Evolutionary conservation across 2,888 invertebrate genomes (phyloP), one percentile per base, ranked within the genome.

Genomic region (Tineola bisselliella): DNA sequence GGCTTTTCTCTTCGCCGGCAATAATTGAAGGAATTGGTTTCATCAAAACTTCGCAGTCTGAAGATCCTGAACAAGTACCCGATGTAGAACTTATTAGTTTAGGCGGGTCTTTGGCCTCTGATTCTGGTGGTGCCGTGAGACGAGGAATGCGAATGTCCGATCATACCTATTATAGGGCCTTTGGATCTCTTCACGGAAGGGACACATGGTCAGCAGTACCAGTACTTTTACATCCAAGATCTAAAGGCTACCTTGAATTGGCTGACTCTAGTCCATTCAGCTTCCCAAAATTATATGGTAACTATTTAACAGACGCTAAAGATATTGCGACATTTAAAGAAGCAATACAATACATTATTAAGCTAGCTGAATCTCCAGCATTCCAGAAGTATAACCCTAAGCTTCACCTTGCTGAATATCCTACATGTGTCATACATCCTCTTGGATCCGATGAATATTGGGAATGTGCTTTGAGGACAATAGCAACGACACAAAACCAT

Each of bases 211-310:
- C 87, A 43, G 86, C 91, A n/a, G 84, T 92, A 62, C 90, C 93
- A 0, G 90, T 93, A 73, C 80, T 94, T 13, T 88, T 93, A 60
- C 90, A 92, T 66, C 95, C 95, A 0, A 90, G 90, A 72, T 94
- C 94, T 5, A 87, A 88, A 62, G 95, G 95, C 0, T 88, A 88
- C 8, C 71, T 95, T 0, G 90, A 88, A 71, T 86, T 97, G 0
- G 89, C 89, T 66, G 91, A 92, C 33, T 89, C 88, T n/a, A 90
- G 94, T 79, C 94, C 95, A 0, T 88, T 90, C 60, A 90, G 92
- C 1, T 90, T 91, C 69, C 95, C 97, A 0, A 87, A 91, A 63
- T 88, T 97, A 62, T 91, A 93, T 68, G 92, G 94, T 0, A 94
- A 96, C 67, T 96, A 95, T 71, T 89, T 95, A 62, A 87, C 89